A percentile compares a stretch with the other conserved stretches of the same genome.
Conservation (phyloP, 2,113 vertebrate genomes). For the Hemiscyllium ocellatum region DNA sequence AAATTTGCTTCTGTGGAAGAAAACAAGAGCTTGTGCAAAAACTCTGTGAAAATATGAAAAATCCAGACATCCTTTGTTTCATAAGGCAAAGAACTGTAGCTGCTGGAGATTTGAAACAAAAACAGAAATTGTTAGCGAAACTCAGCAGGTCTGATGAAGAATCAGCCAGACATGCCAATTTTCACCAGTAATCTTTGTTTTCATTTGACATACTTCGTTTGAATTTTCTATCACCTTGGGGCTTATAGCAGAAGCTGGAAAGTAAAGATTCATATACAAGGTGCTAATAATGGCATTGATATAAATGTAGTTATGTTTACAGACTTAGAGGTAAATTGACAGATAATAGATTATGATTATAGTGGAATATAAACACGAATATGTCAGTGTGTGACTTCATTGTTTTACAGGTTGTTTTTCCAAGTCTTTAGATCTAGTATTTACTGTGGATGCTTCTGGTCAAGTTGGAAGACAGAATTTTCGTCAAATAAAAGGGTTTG, state of each 20-base stretch:
- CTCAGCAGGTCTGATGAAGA: too few species aligned
- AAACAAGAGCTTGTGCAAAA: neutral
- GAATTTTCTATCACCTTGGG: neutral
- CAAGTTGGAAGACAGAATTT: slow-evolving; percentile 38
- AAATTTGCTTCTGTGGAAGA: neutral
- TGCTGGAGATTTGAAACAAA: too few species aligned
- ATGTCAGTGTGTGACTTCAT: neutral
- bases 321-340: neutral
- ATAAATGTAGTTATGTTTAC: neutral
- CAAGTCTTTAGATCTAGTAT: slow-evolving; percentile 41
- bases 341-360: neutral
- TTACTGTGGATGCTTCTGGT: slow-evolving; percentile 40
- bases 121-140: too few species aligned
- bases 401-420: slow-evolving; percentile 40
- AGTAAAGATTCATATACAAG: neutral
- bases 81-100: too few species aligned
- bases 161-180: too few species aligned
- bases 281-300: neutral
- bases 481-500: slow-evolving; percentile 38
- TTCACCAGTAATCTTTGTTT: too few species aligned
- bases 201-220: neutral
- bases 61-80: neutral
- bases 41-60: neutral
- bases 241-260: neutral
- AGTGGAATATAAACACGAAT: neutral